A percentile compares a stretch with the other conserved stretches of the same genome.
These are phyloP conservation scores for Brachystomella parvula DNA, from an alignment of 1,140 invertebrate species.

Conservation along the genomic window DNA sequence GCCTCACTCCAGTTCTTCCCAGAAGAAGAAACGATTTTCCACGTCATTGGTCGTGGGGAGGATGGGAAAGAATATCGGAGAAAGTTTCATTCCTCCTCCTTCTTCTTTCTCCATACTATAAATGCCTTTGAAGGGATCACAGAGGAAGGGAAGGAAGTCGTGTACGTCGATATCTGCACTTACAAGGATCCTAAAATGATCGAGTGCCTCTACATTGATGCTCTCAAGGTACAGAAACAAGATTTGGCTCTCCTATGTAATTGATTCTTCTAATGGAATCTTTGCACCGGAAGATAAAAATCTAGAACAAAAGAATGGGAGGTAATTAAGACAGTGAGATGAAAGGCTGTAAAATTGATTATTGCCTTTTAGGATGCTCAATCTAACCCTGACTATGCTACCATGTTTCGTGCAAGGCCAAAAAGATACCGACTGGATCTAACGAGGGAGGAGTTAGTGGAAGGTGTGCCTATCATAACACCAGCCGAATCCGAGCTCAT, in stretches of 20 bases:
- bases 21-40: slow-evolving; percentile 64
- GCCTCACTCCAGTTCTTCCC: slow-evolving; percentile 62
- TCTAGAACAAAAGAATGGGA: too few relatives aligned
- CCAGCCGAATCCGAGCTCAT: slow-evolving; percentile 54
- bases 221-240: slow-evolving; percentile 55
- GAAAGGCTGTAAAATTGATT: too few relatives aligned
- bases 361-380: slow-evolving; percentile 56
- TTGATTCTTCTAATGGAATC: too few relatives aligned
- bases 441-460: slow-evolving; percentile 43
- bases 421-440: slow-evolving; percentile 63
- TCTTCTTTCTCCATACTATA: slow-evolving; percentile 83
- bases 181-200: slow-evolving; percentile 73
- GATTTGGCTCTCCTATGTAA: too few relatives aligned
- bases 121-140: slow-evolving; percentile 70
- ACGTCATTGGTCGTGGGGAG: slow-evolving; percentile 55
- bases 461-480: slow-evolving; percentile 44
- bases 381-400: slow-evolving; percentile 66
- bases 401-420: slow-evolving; percentile 66
- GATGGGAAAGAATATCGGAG: slow-evolving; percentile 41
- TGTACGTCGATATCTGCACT: slow-evolving; percentile 68
- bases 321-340: too few relatives aligned
- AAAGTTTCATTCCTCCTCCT: slow-evolving; percentile 59
- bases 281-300: too few relatives aligned
- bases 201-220: slow-evolving; percentile 74
- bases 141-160: slow-evolving; percentile 44